These are phyloP conservation scores for Drosophila putrida DNA, from an alignment of 2,888 invertebrate genomes.

Conservation along the genomic window DNA sequence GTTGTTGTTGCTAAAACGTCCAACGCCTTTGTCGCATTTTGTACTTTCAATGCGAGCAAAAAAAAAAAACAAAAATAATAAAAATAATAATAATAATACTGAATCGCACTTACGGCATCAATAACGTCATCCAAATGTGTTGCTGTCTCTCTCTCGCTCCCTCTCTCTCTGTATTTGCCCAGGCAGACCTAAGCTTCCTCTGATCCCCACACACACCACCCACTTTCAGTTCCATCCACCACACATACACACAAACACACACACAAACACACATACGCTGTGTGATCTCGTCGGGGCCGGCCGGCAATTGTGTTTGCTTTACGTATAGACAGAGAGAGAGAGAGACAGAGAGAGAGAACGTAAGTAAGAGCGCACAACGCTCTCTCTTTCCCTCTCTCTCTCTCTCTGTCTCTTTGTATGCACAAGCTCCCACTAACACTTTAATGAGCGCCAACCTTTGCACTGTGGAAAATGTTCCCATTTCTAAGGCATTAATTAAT, in stretches of 20 bases:
- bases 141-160: slow-evolving; percentile 3
- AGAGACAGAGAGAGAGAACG: background rate
- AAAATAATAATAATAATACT: background rate
- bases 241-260: background rate
- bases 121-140: slow-evolving; percentile 58
- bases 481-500: too few species aligned
- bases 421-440: slow-evolving; percentile 9
- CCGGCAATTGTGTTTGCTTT: slow-evolving; percentile 49
- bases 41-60: slow-evolving; percentile 17
- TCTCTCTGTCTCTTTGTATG: slow-evolving; percentile 16
- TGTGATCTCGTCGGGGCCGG: slow-evolving; percentile 50
- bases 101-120: slow-evolving; percentile 54
- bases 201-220: slow-evolving; percentile 6
- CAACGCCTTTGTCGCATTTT: slow-evolving; percentile 21
- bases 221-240: background rate
- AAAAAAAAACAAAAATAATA: slow-evolving; percentile 28
- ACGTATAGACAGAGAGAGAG: slow-evolving; percentile 3
- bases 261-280: background rate
- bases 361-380: slow-evolving; percentile 8
- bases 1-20: slow-evolving; percentile 22
- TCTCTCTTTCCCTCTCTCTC: slow-evolving; percentile 13
- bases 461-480: slow-evolving; percentile 4
- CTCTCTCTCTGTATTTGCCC: too few species aligned
- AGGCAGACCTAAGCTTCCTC: slow-evolving; percentile 7
- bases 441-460: slow-evolving; percentile 3